Evolutionary conservation across 2,888 invertebrate genomes (phyloP).

Genomic region (Limnephilus marmoratus): DNA sequence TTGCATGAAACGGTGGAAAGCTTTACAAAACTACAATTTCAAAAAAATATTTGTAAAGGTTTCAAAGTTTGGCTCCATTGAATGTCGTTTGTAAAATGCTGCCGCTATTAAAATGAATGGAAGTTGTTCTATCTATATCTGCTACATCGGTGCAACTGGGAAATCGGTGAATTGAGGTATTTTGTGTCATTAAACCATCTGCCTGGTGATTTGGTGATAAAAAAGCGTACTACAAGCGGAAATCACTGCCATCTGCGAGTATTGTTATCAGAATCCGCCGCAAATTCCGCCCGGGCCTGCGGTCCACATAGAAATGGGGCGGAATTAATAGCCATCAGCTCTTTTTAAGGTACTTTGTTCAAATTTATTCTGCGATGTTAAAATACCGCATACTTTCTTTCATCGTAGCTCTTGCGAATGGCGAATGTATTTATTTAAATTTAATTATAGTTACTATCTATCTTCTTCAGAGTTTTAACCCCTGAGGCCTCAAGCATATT

Average conservation of each 20-base stretch:
- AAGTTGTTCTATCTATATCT: background rate
- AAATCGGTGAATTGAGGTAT: slow-evolving; percentile 9
- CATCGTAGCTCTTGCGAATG: background rate
- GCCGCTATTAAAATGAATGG: background rate
- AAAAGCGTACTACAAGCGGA: background rate
- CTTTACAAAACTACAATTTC: background rate
- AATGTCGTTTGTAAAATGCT: background rate
- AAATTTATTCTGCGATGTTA: background rate
- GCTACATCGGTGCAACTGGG: background rate
- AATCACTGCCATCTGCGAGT: slow-evolving; percentile 37
- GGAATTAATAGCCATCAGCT: background rate
- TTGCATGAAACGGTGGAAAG: background rate
- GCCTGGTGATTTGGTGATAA: slow-evolving; percentile 28
- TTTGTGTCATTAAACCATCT: slow-evolving; percentile 32
- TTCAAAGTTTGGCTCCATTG: background rate
- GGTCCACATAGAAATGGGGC: background rate
- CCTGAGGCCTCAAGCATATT: no score
- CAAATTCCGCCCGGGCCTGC: slow-evolving; percentile 42
- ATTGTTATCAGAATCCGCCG: slow-evolving; percentile 55
- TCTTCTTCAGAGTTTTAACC: background rate
- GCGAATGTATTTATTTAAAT: background rate
- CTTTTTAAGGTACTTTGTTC: background rate
- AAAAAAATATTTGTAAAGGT: background rate
- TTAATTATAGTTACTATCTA: background rate
- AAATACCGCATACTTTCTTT: background rate